These are phyloP conservation scores for Hyposoter dolosus DNA, from an alignment of 2,888 invertebrate genomes.

Conservation along the genomic window DNA sequence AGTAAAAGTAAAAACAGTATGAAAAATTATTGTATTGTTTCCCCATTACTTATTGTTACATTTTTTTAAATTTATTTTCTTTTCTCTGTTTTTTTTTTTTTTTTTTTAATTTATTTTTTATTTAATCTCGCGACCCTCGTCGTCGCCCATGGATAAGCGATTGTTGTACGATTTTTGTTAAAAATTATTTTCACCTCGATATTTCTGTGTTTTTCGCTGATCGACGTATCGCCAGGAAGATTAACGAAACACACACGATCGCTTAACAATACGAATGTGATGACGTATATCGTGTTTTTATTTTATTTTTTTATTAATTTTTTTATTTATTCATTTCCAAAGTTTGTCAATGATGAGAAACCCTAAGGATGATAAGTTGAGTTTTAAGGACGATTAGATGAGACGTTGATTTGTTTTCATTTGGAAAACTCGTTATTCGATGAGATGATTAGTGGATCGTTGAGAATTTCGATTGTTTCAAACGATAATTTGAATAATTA, in stretches of 20 bases:
- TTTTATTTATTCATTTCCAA: too few species aligned
- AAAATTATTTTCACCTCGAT: conserved; percentile 11
- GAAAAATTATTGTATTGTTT: conserved; percentile 83
- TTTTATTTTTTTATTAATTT: conserved; percentile 18
- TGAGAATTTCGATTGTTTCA: conserved; percentile 31
- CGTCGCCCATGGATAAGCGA: conserved; percentile 67
- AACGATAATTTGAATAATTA: conserved; percentile 8
- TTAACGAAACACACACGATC: conserved; percentile 57
- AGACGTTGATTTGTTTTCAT: conserved; percentile 32
- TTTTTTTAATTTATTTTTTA: conserved; percentile 27
- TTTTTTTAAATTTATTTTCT: background rate
- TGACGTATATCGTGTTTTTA: conserved; percentile 39
- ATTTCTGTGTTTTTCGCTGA: conserved; percentile 42
- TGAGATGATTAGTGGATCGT: conserved; percentile 37
- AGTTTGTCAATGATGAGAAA: conserved; percentile 42
- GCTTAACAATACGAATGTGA: conserved; percentile 61
- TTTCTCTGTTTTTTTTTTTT: background rate
- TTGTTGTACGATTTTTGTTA: conserved; percentile 34
- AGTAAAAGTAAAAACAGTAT: conserved; percentile 84
- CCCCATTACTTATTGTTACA: conserved; percentile 81
- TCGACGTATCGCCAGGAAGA: conserved; percentile 46
- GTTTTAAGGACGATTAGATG: conserved; percentile 56
- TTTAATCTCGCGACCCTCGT: conserved; percentile 59
- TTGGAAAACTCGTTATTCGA: conserved; percentile 34
- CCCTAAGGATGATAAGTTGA: conserved; percentile 55